Conservation (phyloP, 2,888 invertebrate genomes). For the Melanotus villosus region DNA sequence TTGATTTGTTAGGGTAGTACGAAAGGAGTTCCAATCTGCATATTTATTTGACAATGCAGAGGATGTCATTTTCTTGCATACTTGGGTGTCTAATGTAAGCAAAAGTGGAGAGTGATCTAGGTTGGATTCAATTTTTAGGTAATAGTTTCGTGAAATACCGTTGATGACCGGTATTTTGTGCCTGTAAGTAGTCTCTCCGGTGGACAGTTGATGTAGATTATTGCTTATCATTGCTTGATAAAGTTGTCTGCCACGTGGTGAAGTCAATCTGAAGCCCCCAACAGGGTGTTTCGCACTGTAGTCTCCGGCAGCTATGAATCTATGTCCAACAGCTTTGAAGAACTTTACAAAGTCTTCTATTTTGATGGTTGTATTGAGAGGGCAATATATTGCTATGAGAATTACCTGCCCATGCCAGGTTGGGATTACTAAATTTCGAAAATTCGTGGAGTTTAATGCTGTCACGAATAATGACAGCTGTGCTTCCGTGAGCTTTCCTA, state of each 20-base stretch:
- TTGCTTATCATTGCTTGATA: not conserved
- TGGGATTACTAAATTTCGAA: too few species aligned
- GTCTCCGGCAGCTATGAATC: not conserved
- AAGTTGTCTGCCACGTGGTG: not conserved
- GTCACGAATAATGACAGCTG: not conserved
- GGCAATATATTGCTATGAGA: too few species aligned
- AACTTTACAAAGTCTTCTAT: too few species aligned
- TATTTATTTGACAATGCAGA: not conserved
- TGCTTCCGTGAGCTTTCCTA: not conserved
- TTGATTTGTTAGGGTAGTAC: not conserved
- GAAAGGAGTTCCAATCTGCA: not conserved
- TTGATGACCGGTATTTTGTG: not conserved
- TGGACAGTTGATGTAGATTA: not conserved
- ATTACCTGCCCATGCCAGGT: too few species aligned
- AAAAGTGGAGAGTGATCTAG: slow-evolving; percentile 7
- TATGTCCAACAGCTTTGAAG: not conserved
- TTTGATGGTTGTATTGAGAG: not conserved
- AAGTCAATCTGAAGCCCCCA: not conserved
- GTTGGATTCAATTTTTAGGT: not conserved
- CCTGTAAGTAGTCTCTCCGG: not conserved
- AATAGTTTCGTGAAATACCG: not conserved
- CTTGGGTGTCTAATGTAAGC: not conserved
- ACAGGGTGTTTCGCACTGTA: not conserved
- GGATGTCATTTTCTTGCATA: not conserved
- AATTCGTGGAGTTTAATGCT: too few species aligned